phyloP scores from a whole-genome alignment of 2,888 invertebrate genomes.

The Dinocampus coccinellae region DNA sequence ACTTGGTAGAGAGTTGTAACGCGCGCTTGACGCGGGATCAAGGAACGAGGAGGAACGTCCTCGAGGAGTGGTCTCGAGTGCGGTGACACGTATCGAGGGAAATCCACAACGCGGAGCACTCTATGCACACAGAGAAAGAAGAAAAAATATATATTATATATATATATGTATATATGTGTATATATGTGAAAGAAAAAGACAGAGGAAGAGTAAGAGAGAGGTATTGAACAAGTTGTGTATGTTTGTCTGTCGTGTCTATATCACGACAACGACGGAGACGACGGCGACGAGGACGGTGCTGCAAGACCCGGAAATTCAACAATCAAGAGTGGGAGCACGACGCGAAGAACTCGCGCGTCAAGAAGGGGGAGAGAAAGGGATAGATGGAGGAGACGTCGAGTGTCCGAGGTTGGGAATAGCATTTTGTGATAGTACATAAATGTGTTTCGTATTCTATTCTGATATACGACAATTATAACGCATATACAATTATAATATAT shows the following conservation, averaged over 20 bases:
- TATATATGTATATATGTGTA: too few relatives aligned
- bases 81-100: constrained; percentile 36
- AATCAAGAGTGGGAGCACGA: constrained; percentile 24
- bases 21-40: neutral
- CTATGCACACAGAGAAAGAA: constrained; percentile 32
- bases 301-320: constrained; percentile 46
- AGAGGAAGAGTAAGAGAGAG: too few relatives aligned
- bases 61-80: constrained; percentile 37
- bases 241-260: neutral
- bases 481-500: constrained; percentile 2
- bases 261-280: neutral
- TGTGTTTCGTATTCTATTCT: constrained; percentile 4
- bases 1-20: too few relatives aligned
- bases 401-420: constrained; percentile 25
- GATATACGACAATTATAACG: too few relatives aligned
- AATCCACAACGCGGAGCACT: constrained; percentile 20
- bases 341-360: constrained; percentile 29
- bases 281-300: constrained; percentile 29
- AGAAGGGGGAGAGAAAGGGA: constrained; percentile 21
- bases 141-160: neutral
- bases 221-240: too few relatives aligned
- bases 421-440: constrained; percentile 4
- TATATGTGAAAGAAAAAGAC: too few relatives aligned
- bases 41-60: constrained; percentile 28
- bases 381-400: constrained; percentile 28